phyloP scores from a whole-genome alignment of 2,113 vertebrate genomes.

The Halichoerus grypus region DNA sequence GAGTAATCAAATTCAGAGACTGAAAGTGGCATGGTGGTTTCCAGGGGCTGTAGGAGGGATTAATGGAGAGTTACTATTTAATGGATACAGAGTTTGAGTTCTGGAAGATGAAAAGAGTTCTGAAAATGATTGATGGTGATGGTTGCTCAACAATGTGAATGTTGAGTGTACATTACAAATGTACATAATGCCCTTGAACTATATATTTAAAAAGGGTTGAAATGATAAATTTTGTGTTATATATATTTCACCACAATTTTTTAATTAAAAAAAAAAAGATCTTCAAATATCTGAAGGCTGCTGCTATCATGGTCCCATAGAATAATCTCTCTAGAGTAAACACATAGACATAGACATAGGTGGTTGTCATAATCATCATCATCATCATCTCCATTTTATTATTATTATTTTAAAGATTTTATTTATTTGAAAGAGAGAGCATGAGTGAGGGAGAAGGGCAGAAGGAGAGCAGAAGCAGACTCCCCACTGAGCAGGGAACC shows the following conservation, averaged over 20 bases:
- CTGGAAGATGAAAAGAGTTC: neutral
- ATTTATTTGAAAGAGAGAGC: too few species aligned
- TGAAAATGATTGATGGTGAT: neutral
- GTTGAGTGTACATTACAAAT: neutral
- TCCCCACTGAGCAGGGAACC: too few species aligned
- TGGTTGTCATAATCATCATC: neutral
- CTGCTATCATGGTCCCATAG: neutral
- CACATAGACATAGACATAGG: neutral
- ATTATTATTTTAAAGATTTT: too few species aligned
- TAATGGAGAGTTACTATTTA: neutral
- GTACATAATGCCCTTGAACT: neutral
- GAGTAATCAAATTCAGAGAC: neutral
- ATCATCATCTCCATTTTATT: neutral
- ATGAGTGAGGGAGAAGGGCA: too few species aligned
- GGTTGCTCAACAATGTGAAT: neutral
- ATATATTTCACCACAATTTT: neutral
- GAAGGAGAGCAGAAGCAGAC: too few species aligned
- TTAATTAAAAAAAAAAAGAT: neutral
- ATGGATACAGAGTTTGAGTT: neutral
- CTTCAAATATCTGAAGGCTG: neutral
- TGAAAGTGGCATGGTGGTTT: neutral
- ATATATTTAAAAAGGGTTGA: neutral
- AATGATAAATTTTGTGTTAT: neutral
- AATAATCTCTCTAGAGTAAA: slow-evolving; percentile 14
- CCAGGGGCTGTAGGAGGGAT: neutral